Evolutionary conservation across 1,140 invertebrate genomes (phyloP), one percentile per base, ranked within the genome.

Genomic region (Nasonia vitripennis): DNA sequence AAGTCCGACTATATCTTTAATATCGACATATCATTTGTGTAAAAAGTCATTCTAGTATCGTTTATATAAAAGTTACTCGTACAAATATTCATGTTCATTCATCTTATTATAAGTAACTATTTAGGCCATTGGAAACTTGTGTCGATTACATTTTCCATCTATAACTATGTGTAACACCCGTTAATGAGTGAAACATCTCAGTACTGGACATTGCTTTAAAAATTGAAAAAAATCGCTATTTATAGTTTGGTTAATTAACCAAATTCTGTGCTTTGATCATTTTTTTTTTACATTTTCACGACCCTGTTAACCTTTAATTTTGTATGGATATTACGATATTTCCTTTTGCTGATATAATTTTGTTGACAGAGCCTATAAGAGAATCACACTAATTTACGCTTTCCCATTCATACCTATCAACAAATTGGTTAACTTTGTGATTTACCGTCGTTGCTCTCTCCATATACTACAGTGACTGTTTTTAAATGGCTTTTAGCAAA

Each of bases 51-150:
- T 71, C 45, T 67, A 82, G 68, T 71, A 82, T 78, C 37, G 71
- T 20, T 82, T 82, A 71, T 82, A 71, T 71, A 86, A 82, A 82
- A 86, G 62, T 55, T 86, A 55, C 71, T 75, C 27, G 2, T 75
- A 86, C 71, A 82, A 86, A 85, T 85, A 81, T 78, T 68, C 14
- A 81, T 70, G 27, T 55, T 81, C 78, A 78, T 85, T 85, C 41
- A 20, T 86, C 79, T 82, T 78, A 86, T 74, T 70, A 84, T 86
- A 84, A 84, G 78, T 84, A 86, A 86, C 62, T 86, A 80, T 84
- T 86, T 86, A 86, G 86, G 86, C 86, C 86, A 77, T 86, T 86
- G 20, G 86, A 86, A 86, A 86, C 81, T 83, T 71, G 70, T 81
- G 71, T 85, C 81, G 17, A 51, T 81, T 85, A 80, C 78, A 85